Evolutionary conservation across 2,888 invertebrate species (phyloP).

Genomic region (Chromoteleia sp.): DNA sequence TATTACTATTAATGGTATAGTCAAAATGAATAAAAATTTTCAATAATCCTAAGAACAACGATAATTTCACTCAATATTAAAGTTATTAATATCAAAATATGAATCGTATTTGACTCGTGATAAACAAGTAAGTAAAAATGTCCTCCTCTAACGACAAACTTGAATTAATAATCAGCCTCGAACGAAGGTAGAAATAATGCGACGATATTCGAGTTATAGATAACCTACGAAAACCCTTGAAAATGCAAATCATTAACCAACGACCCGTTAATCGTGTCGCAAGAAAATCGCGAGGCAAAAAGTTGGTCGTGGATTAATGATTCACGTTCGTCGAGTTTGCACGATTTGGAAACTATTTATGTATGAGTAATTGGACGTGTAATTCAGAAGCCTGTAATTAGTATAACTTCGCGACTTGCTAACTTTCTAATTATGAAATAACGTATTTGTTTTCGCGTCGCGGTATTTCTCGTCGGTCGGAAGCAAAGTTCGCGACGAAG

Average conservation of each 20-base stretch:
- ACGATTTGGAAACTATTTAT: constrained; percentile 54
- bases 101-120: no score
- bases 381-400: constrained; percentile 63
- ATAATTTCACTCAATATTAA: no score
- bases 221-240: background rate
- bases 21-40: no score
- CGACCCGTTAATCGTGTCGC: constrained; percentile 22
- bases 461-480: constrained; percentile 49
- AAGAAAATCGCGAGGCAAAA: constrained; percentile 40
- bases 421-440: constrained; percentile 66
- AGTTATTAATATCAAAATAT: no score
- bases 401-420: constrained; percentile 64
- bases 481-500: constrained; percentile 61
- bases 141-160: no score
- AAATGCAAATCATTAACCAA: background rate
- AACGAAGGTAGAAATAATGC: no score
- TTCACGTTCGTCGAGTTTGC: constrained; percentile 50
- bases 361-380: constrained; percentile 66
- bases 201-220: background rate
- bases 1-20: no score
- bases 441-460: constrained; percentile 65
- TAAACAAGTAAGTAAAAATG: no score
- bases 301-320: constrained; percentile 48
- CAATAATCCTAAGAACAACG: no score
- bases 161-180: background rate